Conservation (phyloP, 2,113 vertebrate genomes). For the Crocuta crocuta region DNA sequence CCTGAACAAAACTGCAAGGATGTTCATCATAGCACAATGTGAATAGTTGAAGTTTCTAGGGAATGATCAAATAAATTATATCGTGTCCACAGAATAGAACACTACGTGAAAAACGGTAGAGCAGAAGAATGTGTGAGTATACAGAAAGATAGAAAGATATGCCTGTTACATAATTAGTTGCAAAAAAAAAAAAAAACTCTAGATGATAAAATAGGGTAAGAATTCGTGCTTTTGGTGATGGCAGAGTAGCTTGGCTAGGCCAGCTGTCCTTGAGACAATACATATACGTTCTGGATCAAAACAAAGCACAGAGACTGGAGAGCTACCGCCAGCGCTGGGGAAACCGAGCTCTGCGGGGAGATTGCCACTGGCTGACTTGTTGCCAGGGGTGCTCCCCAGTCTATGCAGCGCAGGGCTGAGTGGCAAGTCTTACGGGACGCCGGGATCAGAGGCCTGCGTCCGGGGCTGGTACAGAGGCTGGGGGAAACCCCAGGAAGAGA, state of each 20-base stretch:
- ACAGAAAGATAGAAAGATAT: neutral
- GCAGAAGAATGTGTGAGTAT: neutral
- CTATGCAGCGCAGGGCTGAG: neutral
- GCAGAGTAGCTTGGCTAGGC: neutral
- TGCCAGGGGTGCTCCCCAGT: neutral
- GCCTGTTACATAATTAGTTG: neutral
- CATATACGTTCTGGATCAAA: neutral
- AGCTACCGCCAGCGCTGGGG: neutral
- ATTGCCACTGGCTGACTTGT: neutral
- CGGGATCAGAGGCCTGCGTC: neutral
- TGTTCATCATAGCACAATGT: neutral
- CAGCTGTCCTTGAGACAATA: neutral
- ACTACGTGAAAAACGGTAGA: neutral
- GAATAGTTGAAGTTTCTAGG: neutral
- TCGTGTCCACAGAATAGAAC: neutral
- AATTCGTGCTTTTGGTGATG: neutral
- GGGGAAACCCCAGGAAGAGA: neutral
- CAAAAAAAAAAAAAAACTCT: neutral
- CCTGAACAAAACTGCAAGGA: neutral
- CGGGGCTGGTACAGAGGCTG: neutral
- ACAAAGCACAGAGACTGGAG: neutral
- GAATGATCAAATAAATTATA: neutral
- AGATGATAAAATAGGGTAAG: neutral
- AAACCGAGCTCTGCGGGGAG: neutral
- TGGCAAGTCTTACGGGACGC: too few species aligned